These are phyloP conservation scores for Caprella mutica DNA, from an alignment of 2,888 invertebrate genomes.

Conservation along the genomic window DNA sequence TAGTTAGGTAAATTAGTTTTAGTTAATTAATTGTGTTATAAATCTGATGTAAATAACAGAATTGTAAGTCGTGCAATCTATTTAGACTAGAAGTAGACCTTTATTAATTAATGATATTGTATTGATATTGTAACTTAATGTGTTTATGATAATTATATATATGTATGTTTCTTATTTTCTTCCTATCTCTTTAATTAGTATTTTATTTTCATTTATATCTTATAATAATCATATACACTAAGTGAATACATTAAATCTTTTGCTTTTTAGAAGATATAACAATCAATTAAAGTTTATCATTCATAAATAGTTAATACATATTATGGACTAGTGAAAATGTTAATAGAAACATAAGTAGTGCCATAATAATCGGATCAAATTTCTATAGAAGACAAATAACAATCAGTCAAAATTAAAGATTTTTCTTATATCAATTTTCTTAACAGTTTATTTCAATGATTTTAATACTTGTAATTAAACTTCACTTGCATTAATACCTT, in stretches of 20 bases:
- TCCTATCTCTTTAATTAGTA: not conserved
- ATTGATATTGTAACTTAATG: too few species aligned
- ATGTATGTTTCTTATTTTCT: not conserved
- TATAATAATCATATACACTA: not conserved
- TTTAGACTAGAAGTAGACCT: too few species aligned
- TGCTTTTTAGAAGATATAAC: not conserved
- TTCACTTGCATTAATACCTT: not conserved
- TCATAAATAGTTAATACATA: not conserved
- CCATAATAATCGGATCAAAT: too few species aligned
- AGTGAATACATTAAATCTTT: not conserved
- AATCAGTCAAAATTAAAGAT: too few species aligned
- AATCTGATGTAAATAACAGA: too few species aligned
- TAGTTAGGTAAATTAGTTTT: too few species aligned
- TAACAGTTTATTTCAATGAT: not conserved
- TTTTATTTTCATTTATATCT: not conserved
- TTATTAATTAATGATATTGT: too few species aligned
- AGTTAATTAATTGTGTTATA: too few species aligned
- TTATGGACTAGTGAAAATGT: not conserved
- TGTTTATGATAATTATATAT: not conserved
- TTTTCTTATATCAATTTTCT: too few species aligned
- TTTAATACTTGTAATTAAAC: not conserved
- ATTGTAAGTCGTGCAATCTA: too few species aligned
- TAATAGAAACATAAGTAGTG: not conserved
- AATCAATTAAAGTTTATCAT: too few species aligned
- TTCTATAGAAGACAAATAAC: too few species aligned